Evolutionary conservation across 2,113 vertebrate genomes (phyloP).

Genomic region (Cebus imitator): DNA sequence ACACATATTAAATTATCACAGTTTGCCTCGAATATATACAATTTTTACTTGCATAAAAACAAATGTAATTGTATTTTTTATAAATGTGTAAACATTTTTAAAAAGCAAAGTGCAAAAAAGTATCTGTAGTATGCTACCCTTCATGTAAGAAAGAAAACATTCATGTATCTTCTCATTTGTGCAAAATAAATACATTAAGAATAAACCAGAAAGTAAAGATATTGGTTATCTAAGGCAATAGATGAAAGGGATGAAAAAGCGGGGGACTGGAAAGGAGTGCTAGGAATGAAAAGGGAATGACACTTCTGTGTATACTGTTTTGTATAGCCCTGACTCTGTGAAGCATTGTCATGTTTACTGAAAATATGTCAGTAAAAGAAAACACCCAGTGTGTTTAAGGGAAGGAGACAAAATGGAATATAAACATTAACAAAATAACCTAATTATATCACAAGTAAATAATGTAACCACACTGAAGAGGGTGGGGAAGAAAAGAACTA

Average conservation of each 20-base stretch:
- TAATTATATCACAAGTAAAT: background rate
- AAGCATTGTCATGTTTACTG: background rate
- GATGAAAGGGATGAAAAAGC: background rate
- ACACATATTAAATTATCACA: background rate
- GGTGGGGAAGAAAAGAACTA: background rate
- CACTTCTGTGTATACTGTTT: background rate
- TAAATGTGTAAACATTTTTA: background rate
- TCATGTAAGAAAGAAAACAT: conserved; percentile 33
- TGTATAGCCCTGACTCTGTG: background rate
- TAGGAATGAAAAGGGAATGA: background rate
- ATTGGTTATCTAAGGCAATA: background rate
- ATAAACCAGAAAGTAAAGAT: conserved; percentile 19
- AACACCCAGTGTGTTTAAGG: background rate
- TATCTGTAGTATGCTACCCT: background rate
- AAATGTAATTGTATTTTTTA: background rate
- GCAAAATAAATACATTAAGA: background rate
- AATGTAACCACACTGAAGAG: background rate
- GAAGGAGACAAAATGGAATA: background rate
- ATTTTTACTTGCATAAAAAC: background rate
- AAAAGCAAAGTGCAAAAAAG: background rate
- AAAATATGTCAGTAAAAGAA: conserved; percentile 43
- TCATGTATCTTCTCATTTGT: background rate
- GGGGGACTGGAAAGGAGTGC: background rate
- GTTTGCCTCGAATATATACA: background rate
- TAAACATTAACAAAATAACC: conserved; percentile 1